Conservation (phyloP, 2,888 invertebrate genomes). For the Pegoplata infirma region DNA sequence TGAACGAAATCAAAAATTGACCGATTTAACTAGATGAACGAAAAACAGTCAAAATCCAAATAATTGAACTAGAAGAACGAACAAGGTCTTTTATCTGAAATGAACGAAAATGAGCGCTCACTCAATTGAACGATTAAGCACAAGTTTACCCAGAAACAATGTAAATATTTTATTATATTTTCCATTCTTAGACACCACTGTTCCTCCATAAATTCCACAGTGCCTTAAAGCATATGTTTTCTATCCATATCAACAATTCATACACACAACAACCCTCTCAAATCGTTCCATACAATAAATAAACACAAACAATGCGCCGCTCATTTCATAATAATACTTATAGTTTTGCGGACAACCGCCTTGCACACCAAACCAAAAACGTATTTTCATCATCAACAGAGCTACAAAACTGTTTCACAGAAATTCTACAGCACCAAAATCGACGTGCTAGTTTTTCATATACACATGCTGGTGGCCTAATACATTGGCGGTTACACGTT, state of each 20-base stretch:
- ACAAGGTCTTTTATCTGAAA: too few relatives aligned
- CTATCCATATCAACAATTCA: neutral
- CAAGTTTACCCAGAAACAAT: too few relatives aligned
- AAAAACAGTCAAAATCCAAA: too few relatives aligned
- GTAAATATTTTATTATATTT: too few relatives aligned
- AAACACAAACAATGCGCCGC: slow-evolving; percentile 34
- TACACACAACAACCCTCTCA: slow-evolving; percentile 4
- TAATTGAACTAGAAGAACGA: too few relatives aligned
- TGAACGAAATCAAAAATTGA: too few relatives aligned
- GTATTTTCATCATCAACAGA: slow-evolving; percentile 36
- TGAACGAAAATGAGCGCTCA: too few relatives aligned
- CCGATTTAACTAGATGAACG: too few relatives aligned
- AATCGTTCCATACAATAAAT: neutral
- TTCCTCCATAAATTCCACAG: neutral
- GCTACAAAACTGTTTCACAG: slow-evolving; percentile 46
- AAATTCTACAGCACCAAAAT: slow-evolving; percentile 13
- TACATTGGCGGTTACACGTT: slow-evolving; percentile 77
- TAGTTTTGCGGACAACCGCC: slow-evolving; percentile 9
- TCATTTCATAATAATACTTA: slow-evolving; percentile 20
- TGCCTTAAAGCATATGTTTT: too few relatives aligned
- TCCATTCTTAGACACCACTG: too few relatives aligned
- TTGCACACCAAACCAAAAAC: slow-evolving; percentile 1
- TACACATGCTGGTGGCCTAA: slow-evolving; percentile 71
- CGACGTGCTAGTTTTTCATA: slow-evolving; percentile 65
- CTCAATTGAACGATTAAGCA: too few relatives aligned